Evolutionary conservation across 2,113 vertebrate species (phyloP).

Genomic region (Sturnira hondurensis): DNA sequence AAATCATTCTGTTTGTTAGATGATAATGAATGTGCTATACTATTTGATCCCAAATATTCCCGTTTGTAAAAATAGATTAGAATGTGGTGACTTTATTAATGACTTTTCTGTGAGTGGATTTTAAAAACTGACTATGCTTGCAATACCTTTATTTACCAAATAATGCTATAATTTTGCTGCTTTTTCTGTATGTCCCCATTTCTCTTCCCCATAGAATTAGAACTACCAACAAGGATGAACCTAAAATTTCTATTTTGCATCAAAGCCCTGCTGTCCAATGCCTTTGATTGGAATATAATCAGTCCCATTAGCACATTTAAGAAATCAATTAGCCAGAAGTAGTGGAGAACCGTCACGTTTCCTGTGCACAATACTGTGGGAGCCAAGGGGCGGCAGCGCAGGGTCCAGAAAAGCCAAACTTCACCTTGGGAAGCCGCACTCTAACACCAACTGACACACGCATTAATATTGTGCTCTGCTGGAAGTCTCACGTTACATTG

Average conservation of each 20-base stretch:
- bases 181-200: background rate
- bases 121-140: background rate
- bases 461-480: background rate
- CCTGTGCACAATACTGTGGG: background rate
- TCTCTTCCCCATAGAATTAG: background rate
- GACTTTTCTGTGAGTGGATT: background rate
- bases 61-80: background rate
- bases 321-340: background rate
- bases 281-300: background rate
- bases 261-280: background rate
- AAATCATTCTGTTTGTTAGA: background rate
- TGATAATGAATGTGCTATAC: background rate
- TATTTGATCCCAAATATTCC: background rate
- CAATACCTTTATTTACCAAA: background rate
- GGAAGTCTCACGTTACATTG: background rate
- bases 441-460: background rate
- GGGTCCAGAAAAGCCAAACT: background rate
- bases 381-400: background rate
- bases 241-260: constrained; percentile 22
- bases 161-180: background rate
- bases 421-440: background rate
- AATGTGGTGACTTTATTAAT: background rate
- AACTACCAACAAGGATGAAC: background rate
- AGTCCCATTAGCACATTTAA: background rate
- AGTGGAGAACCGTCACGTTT: background rate